Evolutionary conservation across 2,888 invertebrate species (phyloP).

Genomic region (Eupithecia tripunctaria): DNA sequence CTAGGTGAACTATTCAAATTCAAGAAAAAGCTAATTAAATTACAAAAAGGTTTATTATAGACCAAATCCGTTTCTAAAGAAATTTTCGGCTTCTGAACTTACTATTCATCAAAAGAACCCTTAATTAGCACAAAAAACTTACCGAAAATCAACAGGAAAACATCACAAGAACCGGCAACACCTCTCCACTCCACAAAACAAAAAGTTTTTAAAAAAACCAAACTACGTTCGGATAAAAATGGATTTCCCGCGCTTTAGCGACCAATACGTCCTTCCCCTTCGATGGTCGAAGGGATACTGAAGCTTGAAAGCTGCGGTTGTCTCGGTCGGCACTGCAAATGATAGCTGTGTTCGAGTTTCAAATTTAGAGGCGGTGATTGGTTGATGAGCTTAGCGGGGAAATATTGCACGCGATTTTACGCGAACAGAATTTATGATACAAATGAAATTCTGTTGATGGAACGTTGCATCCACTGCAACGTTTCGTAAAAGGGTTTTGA

Average conservation of each 20-base stretch:
- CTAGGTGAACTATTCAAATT: background rate
- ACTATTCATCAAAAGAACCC: background rate
- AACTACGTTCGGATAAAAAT: constrained; percentile 56
- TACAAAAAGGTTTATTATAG: background rate
- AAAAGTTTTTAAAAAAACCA: constrained; percentile 35
- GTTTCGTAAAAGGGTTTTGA: too few species aligned
- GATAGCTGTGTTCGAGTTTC: constrained; percentile 65
- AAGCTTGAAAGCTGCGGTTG: constrained; percentile 40
- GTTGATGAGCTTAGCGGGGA: constrained; percentile 30
- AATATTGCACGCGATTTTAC: background rate
- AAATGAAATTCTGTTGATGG: background rate
- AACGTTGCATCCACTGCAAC: too few species aligned
- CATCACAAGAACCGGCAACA: constrained; percentile 30
- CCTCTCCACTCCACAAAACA: constrained; percentile 22
- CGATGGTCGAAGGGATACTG: constrained; percentile 62
- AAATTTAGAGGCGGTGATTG: constrained; percentile 52
- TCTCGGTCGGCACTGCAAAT: constrained; percentile 57
- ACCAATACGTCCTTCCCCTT: constrained; percentile 53
- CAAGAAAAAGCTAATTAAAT: background rate
- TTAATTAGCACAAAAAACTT: constrained; percentile 20
- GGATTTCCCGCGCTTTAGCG: constrained; percentile 13
- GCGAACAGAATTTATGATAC: background rate
- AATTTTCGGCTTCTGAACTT: background rate
- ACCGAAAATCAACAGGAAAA: constrained; percentile 31
- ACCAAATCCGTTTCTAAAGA: background rate